phyloP scores from a whole-genome alignment of 2,888 invertebrate species.

The Eurytoma adleriae region DNA sequence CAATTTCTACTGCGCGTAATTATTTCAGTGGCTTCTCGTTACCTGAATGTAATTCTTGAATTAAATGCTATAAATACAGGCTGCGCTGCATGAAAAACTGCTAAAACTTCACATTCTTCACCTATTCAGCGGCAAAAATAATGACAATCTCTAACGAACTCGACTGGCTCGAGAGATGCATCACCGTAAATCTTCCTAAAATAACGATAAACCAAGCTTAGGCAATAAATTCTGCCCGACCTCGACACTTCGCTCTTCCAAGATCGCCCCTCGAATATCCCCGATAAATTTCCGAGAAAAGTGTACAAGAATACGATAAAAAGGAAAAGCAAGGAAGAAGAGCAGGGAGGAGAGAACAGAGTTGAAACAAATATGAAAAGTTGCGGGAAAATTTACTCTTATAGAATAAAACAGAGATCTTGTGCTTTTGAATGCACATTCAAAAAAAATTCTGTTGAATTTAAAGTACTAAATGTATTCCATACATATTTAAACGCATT shows the following conservation, averaged over 20 bases:
- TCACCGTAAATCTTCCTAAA: conserved; percentile 55
- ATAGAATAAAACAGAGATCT: background rate
- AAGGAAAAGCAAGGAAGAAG: conserved; percentile 24
- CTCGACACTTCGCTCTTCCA: conserved; percentile 40
- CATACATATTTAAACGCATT: too few species aligned
- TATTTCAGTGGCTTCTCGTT: too few species aligned
- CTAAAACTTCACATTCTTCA: background rate
- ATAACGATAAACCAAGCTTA: conserved; percentile 55
- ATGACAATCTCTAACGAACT: conserved; percentile 51
- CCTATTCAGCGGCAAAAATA: conserved; percentile 41
- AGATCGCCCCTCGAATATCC: conserved; percentile 47
- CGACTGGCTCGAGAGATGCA: conserved; percentile 31
- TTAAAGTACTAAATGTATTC: background rate
- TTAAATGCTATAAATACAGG: too few species aligned
- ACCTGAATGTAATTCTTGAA: too few species aligned
- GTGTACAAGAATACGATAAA: conserved; percentile 46
- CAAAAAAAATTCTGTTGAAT: background rate
- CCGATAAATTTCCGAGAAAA: conserved; percentile 50
- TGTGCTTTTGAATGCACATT: background rate
- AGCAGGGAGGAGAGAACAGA: conserved; percentile 1
- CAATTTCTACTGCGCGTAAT: too few species aligned
- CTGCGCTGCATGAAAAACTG: background rate
- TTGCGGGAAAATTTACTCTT: background rate
- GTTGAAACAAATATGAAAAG: background rate
- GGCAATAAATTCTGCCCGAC: conserved; percentile 50